Evolutionary conservation across 2,888 invertebrate species (phyloP), one percentile per base, ranked within the genome.

Genomic region (Chalcis sispes): DNA sequence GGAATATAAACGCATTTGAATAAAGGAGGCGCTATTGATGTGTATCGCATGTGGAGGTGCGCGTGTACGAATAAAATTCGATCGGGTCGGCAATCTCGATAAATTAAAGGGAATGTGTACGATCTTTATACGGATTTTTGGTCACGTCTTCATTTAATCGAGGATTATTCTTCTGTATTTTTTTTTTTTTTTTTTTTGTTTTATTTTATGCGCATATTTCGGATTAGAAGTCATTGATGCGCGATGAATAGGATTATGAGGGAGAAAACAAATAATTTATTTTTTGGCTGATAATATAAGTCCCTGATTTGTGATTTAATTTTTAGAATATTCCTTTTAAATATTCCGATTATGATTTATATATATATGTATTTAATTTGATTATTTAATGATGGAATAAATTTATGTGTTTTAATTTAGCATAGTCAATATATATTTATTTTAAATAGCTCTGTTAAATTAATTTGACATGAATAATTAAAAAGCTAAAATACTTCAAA

Each of bases 1-100:
- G 42, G 40, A 59, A 71, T 71, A 71, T 46, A 40, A 48, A 20
- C n/a, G 7, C 69, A 69, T 69, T 58, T 69, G 32, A 70, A 61
- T 70, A 52, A 50, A n/a, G 18, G 5, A 13, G 20, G 13, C 42
- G 4, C 13, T n/a, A 18, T 40, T n/a, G n/a, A 56, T 46, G 7
- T 36, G 36, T 10, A 36, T 36, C 8, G 56, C 40, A 27, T 54
- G 23, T 67, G 27, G 4, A 29, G 13, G 27, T 13, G 20, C 50
- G 50, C 18, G 2, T 15, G 18, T 18, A 20, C 15, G 40, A 36
- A 18, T 18, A n/a, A 15, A 70, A 25, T 42, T 62, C n/a, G 54
- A 7, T 8, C 25, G 13, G 8, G 40, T 13, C 29, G 36, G 62
- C 62, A 62, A 71, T 54, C 71, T 71, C 54, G 62, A 71, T 71